Evolutionary conservation across 2,888 invertebrate species (phyloP), one percentile per base, ranked within the genome.

Genomic region (Heteromyza rotundicornis): DNA sequence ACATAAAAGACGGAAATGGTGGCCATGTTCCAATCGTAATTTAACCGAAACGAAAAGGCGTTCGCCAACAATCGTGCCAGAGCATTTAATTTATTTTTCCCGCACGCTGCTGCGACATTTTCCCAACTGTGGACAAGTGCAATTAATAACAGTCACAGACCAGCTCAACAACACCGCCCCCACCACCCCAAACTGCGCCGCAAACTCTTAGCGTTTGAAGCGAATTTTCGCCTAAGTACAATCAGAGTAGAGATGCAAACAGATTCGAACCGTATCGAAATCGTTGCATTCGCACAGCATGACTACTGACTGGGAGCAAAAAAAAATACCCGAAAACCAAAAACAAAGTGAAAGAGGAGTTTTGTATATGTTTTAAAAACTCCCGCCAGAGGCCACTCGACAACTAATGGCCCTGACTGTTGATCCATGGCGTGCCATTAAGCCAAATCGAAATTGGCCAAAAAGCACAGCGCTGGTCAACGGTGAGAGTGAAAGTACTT

Each of bases 61-160:
- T 23, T 19, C 22, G 20, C 50, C 23, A 12, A 50, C 3, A 50
- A 50, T 19, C 20, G 23, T 50, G 23, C 19, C 40, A 40, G 16
- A 40, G 32, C 24, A 52, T 22, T 47, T 47, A 32, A 7, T 59
- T 63, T 53, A 27, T 36, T 54, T 60, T 62, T 50, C 27, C 50
- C 17, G 36, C 23, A 35, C 60, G 64, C 58, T 64, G 14, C 24
- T 22, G 44, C 57, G 65, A 65, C 63, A 63, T 58, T 65, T 65
- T 63, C 52, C 57, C 63, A 56, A 57, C 51, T 61, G 63, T 59
- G 53, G 54, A 63, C 63, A 63, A 65, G 57, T 22, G 56, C 65
- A 65, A 65, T 65, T 65, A 65, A 65, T 65, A 65, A 63, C 49
- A 40, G 5, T 40, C 12, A 32, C 32, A 32, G 12, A 5, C 32